These are phyloP conservation scores for Xenopus petersii DNA, from an alignment of 2,797 vertebrate genomes.

Conservation along the genomic window DNA sequence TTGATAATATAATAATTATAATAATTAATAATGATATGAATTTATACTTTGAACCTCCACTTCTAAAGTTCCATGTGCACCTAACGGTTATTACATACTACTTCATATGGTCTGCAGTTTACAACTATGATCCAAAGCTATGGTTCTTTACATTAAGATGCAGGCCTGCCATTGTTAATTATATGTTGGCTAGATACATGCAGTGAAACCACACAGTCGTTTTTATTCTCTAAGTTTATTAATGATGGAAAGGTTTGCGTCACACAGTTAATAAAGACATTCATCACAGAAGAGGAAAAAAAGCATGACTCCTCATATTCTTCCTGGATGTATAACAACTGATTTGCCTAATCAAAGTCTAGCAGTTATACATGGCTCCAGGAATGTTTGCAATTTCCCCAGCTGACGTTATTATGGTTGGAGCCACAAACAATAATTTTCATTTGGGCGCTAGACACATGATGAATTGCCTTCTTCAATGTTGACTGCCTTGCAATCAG, in stretches of 20 bases:
- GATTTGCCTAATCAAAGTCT: neutral
- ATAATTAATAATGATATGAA: too few relatives aligned
- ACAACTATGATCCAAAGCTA: too few relatives aligned
- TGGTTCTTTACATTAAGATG: too few relatives aligned
- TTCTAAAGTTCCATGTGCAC: too few relatives aligned
- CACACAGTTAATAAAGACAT: neutral
- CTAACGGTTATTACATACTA: too few relatives aligned
- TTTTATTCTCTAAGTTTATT: neutral
- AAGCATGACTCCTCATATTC: neutral
- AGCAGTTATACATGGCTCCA: neutral
- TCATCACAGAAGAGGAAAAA: neutral
- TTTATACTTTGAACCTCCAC: too few relatives aligned
- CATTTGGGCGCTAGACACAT: neutral
- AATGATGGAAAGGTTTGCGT: neutral
- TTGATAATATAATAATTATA: too few relatives aligned
- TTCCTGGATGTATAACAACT: conserved; percentile 2
- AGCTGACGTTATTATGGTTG: neutral
- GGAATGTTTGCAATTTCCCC: conserved; percentile 1
- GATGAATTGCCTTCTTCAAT: neutral
- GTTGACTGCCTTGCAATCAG: neutral
- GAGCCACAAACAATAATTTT: conserved; percentile 5
- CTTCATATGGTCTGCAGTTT: too few relatives aligned
- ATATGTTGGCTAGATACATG: too few relatives aligned
- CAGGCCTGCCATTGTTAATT: too few relatives aligned
- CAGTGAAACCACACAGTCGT: too few relatives aligned